A percentile compares a stretch with the other conserved stretches of the same genome.
phyloP scores from a whole-genome alignment of 2,113 vertebrate genomes.

The Notarius quadriscutis region DNA sequence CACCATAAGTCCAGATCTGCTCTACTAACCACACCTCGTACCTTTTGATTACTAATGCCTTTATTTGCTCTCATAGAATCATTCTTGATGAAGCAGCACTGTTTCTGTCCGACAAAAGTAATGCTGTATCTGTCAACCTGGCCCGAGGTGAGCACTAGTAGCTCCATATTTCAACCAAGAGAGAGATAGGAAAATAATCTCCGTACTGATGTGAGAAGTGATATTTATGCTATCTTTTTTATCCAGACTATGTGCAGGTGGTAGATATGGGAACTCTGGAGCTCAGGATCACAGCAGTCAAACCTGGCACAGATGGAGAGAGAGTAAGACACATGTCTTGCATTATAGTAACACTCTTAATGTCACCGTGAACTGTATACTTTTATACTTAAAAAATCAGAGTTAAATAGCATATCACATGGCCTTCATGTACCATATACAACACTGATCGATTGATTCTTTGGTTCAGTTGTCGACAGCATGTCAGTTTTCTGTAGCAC shows the following conservation, averaged over 20 bases:
- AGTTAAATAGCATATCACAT: background rate
- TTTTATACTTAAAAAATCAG: background rate
- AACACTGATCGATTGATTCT: background rate
- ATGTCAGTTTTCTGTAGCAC: background rate
- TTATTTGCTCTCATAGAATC: slow-evolving; percentile 74
- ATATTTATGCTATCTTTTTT: slow-evolving; percentile 3
- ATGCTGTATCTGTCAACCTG: slow-evolving; percentile 84
- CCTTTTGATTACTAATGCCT: background rate
- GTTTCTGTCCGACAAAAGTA: slow-evolving; percentile 93
- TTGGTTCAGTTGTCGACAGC: background rate
- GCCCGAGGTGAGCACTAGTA: slow-evolving; percentile 77
- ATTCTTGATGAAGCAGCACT: slow-evolving; percentile 95
- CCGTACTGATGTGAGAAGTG: background rate
- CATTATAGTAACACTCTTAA: background rate
- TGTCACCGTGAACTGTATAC: background rate
- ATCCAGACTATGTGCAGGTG: slow-evolving; percentile 93
- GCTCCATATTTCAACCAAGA: background rate
- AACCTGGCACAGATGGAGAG: slow-evolving; percentile 80
- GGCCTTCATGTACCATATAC: background rate
- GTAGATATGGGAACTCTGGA: slow-evolving; percentile 96
- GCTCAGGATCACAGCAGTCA: slow-evolving; percentile 89
- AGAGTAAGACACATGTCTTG: slow-evolving; percentile 72
- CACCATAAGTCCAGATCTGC: background rate
- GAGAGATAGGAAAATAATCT: background rate
- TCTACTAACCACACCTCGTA: background rate